A percentile compares a stretch with the other conserved stretches of the same genome.
Conservation (phyloP, 37 sponge, comb jelly and placozoan species). For the Petrosia ficiformis region DNA sequence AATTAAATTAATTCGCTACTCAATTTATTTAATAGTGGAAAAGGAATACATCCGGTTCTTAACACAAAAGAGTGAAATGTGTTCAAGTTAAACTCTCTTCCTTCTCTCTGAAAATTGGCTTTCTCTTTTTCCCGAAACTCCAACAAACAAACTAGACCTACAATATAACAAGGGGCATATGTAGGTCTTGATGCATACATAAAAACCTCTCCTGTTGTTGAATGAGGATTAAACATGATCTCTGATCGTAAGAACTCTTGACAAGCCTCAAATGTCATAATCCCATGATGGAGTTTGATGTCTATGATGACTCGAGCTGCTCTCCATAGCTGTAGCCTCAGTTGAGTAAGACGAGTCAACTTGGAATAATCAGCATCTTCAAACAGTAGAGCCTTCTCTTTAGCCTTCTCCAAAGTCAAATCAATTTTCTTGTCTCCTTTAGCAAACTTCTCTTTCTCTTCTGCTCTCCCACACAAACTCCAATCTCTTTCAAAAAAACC, state of each 20-base stretch:
- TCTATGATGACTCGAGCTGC: constrained; percentile 64
- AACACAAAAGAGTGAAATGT: constrained; percentile 34
- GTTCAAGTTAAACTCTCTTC: constrained; percentile 29
- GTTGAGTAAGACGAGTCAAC: constrained; percentile 53
- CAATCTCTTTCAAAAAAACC: constrained; percentile 37
- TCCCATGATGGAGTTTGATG: constrained; percentile 42
- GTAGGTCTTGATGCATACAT: constrained; percentile 54
- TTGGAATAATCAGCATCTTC: neutral
- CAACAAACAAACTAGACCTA: constrained; percentile 44
- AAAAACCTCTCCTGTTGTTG: constrained; percentile 41
- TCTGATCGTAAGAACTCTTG: constrained; percentile 39
- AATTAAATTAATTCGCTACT: too few relatives aligned
- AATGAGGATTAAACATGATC: constrained; percentile 45
- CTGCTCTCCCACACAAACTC: neutral
- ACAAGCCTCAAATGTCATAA: constrained; percentile 36
- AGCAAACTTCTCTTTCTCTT: constrained; percentile 3
- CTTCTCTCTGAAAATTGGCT: neutral
- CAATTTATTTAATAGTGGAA: neutral
- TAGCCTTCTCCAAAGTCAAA: neutral
- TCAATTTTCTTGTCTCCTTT: neutral
- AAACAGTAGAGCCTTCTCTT: neutral
- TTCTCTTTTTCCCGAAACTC: constrained; percentile 33
- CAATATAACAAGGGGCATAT: constrained; percentile 62
- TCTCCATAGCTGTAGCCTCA: constrained; percentile 54
- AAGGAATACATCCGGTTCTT: constrained; percentile 50